phyloP scores from a whole-genome alignment of 2,797 vertebrate genomes.

The Dicrostonyx torquatus region DNA sequence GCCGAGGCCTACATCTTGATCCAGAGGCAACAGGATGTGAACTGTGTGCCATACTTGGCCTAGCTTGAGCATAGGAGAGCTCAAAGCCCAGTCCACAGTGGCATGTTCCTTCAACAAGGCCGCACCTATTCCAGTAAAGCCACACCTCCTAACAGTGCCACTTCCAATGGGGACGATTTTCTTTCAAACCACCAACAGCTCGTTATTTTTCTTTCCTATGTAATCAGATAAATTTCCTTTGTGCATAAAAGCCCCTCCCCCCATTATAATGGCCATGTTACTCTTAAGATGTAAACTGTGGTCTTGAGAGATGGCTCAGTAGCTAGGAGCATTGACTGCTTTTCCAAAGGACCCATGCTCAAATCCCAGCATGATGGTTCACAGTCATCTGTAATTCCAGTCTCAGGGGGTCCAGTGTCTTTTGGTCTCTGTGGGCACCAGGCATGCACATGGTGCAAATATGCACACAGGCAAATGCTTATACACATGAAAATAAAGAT shows the following conservation, averaged over 20 bases:
- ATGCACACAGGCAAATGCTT: background rate
- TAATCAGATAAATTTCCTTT: constrained; percentile 21
- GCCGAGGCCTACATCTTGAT: background rate
- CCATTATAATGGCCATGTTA: background rate
- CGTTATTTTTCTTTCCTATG: constrained; percentile 1
- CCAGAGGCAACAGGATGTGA: background rate
- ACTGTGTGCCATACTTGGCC: background rate
- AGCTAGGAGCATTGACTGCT: background rate
- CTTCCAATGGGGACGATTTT: background rate
- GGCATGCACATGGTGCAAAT: background rate
- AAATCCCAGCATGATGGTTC: background rate
- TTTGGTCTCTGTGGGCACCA: background rate
- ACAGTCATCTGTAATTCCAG: no score
- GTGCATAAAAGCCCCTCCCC: background rate
- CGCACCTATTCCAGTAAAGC: background rate
- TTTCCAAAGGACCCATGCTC: no score
- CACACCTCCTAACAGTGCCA: background rate
- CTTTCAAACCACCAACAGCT: background rate
- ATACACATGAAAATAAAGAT: background rate
- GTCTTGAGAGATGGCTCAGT: background rate
- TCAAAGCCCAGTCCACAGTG: background rate
- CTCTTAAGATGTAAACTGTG: background rate
- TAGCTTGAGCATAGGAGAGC: background rate
- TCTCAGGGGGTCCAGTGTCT: background rate
- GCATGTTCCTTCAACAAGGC: background rate